Conservation (phyloP, 2,113 vertebrate genomes). For the Loxodonta africana region DNA sequence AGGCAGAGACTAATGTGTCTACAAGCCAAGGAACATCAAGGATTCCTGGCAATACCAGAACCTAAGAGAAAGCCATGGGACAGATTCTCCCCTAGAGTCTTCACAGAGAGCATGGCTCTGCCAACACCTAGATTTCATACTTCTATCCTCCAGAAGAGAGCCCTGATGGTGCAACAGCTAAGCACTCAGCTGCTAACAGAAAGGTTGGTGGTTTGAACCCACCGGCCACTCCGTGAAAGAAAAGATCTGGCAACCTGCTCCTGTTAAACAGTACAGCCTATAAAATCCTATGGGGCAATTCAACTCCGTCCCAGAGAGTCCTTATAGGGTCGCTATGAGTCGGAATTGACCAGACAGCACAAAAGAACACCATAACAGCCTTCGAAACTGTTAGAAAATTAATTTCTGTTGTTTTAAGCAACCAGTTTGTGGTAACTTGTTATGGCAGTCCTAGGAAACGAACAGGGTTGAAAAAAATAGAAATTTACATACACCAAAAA, state of each 20-base stretch:
- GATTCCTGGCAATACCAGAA: not conserved
- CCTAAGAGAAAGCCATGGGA: not conserved
- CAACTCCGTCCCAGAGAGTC: no score
- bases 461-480: no score
- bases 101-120: not conserved
- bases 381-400: not conserved
- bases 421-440: not conserved
- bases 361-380: not conserved
- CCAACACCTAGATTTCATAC: not conserved
- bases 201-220: not conserved
- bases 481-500: no score
- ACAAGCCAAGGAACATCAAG: not conserved
- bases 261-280: not conserved
- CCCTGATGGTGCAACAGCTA: not conserved
- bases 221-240: not conserved
- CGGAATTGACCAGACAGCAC: not conserved
- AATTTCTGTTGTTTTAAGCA: not conserved
- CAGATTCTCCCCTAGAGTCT: not conserved
- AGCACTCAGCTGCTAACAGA: not conserved
- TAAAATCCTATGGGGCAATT: not conserved
- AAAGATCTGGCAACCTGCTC: not conserved
- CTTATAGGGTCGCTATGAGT: no score
- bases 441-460: not conserved
- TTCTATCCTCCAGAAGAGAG: not conserved
- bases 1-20: not conserved